Percentiles rank a stretch among this genome's conserved stretches.
These are phyloP conservation scores for Penaeus monodon DNA, from an alignment of 2,888 invertebrate genomes.

Conservation along the genomic window DNA sequence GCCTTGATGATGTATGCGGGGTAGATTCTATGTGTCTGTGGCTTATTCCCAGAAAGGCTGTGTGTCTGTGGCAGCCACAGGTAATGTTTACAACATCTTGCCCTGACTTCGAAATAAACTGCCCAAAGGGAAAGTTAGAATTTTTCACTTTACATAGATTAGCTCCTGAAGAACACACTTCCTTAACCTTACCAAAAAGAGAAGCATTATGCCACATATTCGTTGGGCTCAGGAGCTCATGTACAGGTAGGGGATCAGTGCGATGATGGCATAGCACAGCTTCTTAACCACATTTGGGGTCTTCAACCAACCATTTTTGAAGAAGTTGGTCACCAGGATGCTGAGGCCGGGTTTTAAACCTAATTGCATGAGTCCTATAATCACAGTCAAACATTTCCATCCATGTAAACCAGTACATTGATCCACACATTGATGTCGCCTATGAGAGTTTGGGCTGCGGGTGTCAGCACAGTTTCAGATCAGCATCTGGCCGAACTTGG, in stretches of 20 bases:
- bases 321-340: slow-evolving; percentile 52
- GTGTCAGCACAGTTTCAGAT: slow-evolving; percentile 67
- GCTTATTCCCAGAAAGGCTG: slow-evolving; percentile 77
- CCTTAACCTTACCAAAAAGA: slow-evolving; percentile 73
- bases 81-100: slow-evolving; percentile 77
- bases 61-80: slow-evolving; percentile 76
- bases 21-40: slow-evolving; percentile 81
- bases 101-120: slow-evolving; percentile 68
- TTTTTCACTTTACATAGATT: slow-evolving; percentile 73
- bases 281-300: slow-evolving; percentile 74
- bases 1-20: slow-evolving; percentile 80
- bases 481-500: slow-evolving; percentile 37
- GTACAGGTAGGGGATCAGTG: slow-evolving; percentile 69
- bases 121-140: slow-evolving; percentile 72
- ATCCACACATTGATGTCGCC: slow-evolving; percentile 76
- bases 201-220: slow-evolving; percentile 69
- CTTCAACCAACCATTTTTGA: slow-evolving; percentile 71
- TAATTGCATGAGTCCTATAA: slow-evolving; percentile 50
- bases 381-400: slow-evolving; percentile 67
- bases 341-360: slow-evolving; percentile 63
- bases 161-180: slow-evolving; percentile 77
- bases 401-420: slow-evolving; percentile 77
- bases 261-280: slow-evolving; percentile 73
- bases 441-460: slow-evolving; percentile 75
- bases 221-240: slow-evolving; percentile 66